Percentiles rank a stretch among this genome's conserved stretches.
phyloP scores from a whole-genome alignment of 2,797 vertebrate genomes.

The Sylvia borin region DNA sequence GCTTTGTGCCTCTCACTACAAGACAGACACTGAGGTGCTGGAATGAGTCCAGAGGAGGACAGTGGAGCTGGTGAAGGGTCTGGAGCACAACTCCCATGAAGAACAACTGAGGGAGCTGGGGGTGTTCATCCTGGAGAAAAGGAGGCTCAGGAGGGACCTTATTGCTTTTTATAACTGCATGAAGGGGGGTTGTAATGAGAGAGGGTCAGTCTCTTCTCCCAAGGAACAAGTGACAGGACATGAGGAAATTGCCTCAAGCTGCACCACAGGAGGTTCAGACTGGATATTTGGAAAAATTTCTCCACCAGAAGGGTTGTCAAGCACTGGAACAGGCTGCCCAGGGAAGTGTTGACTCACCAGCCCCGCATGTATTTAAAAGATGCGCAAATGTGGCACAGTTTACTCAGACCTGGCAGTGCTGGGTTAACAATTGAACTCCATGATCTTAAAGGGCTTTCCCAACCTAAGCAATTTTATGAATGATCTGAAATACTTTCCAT shows the following conservation, averaged over 20 bases:
- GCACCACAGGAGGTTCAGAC: neutral
- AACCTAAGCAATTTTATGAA: neutral
- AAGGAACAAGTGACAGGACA: neutral
- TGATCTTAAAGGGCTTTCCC: neutral
- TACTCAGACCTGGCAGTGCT: neutral
- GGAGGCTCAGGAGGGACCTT: neutral
- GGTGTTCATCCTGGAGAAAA: neutral
- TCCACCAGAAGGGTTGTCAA: neutral
- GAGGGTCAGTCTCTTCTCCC: neutral
- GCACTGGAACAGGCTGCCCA: neutral
- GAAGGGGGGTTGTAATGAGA: neutral
- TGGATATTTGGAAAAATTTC: neutral
- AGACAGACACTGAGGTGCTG: neutral
- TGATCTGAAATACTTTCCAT: slow-evolving; percentile 17
- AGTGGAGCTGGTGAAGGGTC: neutral
- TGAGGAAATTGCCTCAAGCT: neutral
- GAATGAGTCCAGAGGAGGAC: neutral
- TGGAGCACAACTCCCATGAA: neutral
- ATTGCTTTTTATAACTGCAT: neutral
- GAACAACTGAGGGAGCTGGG: rapidly evolving
- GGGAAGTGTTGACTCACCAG: neutral
- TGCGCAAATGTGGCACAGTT: neutral
- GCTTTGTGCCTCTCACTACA: neutral
- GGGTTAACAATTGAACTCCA: rapidly evolving
- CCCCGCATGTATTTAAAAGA: neutral